A percentile compares a stretch with the other conserved stretches of the same genome.
Evolutionary conservation across 2,113 vertebrate species (phyloP).

Genomic region (Etheostoma cragini): DNA sequence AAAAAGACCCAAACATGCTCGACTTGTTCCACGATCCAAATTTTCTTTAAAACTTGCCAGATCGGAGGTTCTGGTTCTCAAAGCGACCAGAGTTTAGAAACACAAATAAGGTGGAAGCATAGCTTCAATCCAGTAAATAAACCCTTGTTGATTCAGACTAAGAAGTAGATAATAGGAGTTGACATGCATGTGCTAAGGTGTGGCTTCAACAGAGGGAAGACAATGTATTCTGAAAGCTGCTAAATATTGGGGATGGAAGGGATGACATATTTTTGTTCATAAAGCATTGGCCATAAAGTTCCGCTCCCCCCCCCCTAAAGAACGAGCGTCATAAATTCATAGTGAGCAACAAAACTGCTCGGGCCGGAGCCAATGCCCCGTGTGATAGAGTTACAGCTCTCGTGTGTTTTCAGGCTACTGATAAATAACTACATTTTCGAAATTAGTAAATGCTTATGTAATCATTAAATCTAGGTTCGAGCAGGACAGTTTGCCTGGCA

Average conservation of each 20-base stretch:
- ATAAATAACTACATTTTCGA: conserved; percentile 32
- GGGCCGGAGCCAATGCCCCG: background rate
- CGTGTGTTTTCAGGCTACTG: conserved; percentile 16
- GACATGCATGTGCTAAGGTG: background rate
- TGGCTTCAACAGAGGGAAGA: background rate
- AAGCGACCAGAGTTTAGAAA: too few relatives aligned
- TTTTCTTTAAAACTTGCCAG: too few relatives aligned
- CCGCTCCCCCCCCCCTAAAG: background rate
- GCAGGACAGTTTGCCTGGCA: too few relatives aligned
- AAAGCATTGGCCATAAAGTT: background rate
- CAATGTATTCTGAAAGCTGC: background rate
- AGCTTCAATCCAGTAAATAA: too few relatives aligned
- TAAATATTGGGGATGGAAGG: background rate
- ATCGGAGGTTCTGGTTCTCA: too few relatives aligned
- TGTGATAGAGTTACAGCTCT: conserved; percentile 26
- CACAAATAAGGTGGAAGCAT: too few relatives aligned
- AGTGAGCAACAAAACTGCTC: conserved; percentile 19
- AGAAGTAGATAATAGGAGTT: background rate
- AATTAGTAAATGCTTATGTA: conserved; percentile 22
- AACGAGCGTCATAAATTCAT: conserved; percentile 31
- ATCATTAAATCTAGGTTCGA: conserved; percentile 10
- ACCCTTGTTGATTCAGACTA: too few relatives aligned
- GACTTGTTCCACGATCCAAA: too few relatives aligned
- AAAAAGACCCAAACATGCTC: too few relatives aligned
- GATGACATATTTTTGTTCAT: background rate